Evolutionary conservation across 2,888 invertebrate species (phyloP).

Genomic region (Steinernema carpocapsae): DNA sequence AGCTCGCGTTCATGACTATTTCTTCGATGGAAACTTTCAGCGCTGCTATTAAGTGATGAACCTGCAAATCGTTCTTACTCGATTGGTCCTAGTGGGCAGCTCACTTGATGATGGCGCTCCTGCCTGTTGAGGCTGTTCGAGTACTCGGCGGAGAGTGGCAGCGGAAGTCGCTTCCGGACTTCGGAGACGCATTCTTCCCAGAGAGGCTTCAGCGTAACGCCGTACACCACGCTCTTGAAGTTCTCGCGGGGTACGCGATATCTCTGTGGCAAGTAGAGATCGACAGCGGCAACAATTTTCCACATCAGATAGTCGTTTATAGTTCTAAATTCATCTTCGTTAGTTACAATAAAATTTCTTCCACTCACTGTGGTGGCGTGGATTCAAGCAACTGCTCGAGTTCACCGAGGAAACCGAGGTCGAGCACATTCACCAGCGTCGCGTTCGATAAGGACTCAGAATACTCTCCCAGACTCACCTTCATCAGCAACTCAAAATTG

Average conservation of each 20-base stretch:
- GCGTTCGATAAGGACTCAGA: slow-evolving; percentile 51
- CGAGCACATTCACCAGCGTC: slow-evolving; percentile 54
- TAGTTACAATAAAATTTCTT: slow-evolving; percentile 1
- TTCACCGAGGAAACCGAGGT: slow-evolving; percentile 53
- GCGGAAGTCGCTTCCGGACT: slow-evolving; percentile 54
- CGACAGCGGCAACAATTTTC: slow-evolving; percentile 53
- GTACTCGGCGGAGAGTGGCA: slow-evolving; percentile 57
- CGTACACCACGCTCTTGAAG: slow-evolving; percentile 28
- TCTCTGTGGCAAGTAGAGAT: slow-evolving; percentile 54
- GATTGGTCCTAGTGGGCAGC: neutral
- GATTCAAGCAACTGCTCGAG: slow-evolving; percentile 43
- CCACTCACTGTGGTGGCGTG: slow-evolving; percentile 26
- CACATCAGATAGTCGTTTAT: slow-evolving; percentile 64
- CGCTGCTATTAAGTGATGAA: slow-evolving; percentile 53
- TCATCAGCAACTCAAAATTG: slow-evolving; percentile 56
- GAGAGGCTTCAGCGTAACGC: slow-evolving; percentile 38
- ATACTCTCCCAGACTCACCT: slow-evolving; percentile 49
- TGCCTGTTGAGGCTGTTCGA: slow-evolving; percentile 38
- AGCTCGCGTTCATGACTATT: slow-evolving; percentile 57
- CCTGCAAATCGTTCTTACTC: slow-evolving; percentile 42
- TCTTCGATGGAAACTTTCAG: slow-evolving; percentile 56
- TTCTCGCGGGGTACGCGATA: slow-evolving; percentile 41
- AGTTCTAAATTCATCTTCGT: slow-evolving; percentile 42
- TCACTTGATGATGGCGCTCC: slow-evolving; percentile 25
- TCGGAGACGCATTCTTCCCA: slow-evolving; percentile 62